Base-by-base conservation (phyloP, 2,113 vertebrate genomes). In the Podilymbus podiceps region DNA sequence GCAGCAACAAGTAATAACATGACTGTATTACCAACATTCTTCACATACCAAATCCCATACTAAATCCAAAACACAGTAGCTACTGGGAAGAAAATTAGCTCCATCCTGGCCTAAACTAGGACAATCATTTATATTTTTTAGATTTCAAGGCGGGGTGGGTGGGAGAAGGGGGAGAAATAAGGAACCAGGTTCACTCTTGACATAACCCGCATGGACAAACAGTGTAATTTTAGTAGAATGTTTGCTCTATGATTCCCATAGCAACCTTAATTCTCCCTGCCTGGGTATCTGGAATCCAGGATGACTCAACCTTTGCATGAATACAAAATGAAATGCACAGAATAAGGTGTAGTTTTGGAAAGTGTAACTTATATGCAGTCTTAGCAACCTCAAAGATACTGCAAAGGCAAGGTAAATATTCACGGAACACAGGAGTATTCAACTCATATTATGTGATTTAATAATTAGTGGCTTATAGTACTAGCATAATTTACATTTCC, bases 241-340 rank as follows among this genome's bases (percentile, higher is more conserved):
- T 91, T 89, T 91, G 71, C 47, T 88, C 85, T 88, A 8, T 0
- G 11, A 95, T 94, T 90, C 90, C 94, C 88, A 93, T 93, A 94
- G 91, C 95, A 95, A 97, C 82, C 46, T 96, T 91, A 93, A 85
- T 76, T 89, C 81, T 96, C 63, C 46, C 72, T 93, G 89, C 62
- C 81, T 89, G 44, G n/a, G 53, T 85, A 62, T 85, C 74, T 77
- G 79, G 31, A 94, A 78, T 53, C 56, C 56, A 85, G 44, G 25
- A 85, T 96, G 93, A 96, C 50, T 91, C 75, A 91, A 83, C 50
- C 68, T 88, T 66, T 63, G 53, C 67, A 28, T 6, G 16, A 85
- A 90, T 42, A 91, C 35, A 80, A 88, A 91, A 73, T 62, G 42
- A 88, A 93, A 85, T 10, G 42, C 67, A 79, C 28, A 69, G 46